Base-by-base conservation (phyloP, 2,113 vertebrate species). In the Baryphthengus martii region DNA sequence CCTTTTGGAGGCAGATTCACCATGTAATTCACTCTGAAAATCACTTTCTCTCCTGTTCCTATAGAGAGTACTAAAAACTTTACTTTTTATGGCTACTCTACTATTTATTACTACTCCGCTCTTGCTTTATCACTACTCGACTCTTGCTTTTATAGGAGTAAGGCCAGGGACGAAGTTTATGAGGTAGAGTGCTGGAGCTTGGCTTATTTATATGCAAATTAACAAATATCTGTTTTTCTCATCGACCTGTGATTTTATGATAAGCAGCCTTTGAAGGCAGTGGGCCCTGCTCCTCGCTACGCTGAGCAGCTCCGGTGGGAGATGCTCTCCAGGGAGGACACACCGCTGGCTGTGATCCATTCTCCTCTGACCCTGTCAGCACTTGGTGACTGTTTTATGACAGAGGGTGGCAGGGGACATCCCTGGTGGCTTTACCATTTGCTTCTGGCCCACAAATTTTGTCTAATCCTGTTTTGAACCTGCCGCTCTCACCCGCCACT, bases 341-440 rank as follows among this genome's bases (percentile, higher is more conserved):
- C 65, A 17, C 2, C 49, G 10, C 37, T 37, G 31, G 15, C n/a
- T 17, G 42, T 0, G 20, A 25, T 7, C 33, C 39, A 3, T 55
- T 68, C 84, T 50, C 58, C 35, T 58, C 50, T 4, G 1, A 1
- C 16, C 58, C 13, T 58, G 6, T 2, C 52, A 14, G 37, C 44
- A 4, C 45, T 28, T 1, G 20, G 20, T 16, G 31, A 37, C 26
- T 47, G 37, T 18, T 35, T 4, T 7, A 2, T 0, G 7, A 52
- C n/a, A 45, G 31, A 10, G 79, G 7, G 7, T 75, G 33, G 6
- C 0, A 2, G 35, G 17, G 25, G 33, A 65, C 50, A 78, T 11
- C 55, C n/a, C 44, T 18, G 9, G 11, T 10, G 6, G 17, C 35
- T 75, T 79, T 25, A 16, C 31, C 15, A 2, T 53, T 63, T 39